phyloP scores from a whole-genome alignment of 2,113 vertebrate genomes.

The Campylorhamphus procurvoides region DNA sequence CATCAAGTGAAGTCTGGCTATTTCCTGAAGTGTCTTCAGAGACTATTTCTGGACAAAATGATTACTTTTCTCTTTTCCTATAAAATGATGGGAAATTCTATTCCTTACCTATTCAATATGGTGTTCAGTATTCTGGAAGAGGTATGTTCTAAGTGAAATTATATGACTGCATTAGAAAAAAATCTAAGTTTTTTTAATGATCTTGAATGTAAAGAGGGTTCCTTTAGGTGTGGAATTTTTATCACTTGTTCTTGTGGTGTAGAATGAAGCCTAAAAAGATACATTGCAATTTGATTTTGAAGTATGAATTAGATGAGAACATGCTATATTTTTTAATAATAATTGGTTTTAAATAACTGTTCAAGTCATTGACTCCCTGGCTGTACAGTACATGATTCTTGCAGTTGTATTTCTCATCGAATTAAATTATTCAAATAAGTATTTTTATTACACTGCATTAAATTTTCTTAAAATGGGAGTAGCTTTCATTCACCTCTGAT shows the following conservation, averaged over 20 bases:
- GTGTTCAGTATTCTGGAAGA: neutral
- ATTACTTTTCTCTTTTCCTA: neutral
- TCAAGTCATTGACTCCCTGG: neutral
- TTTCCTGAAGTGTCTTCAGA: conserved; percentile 19
- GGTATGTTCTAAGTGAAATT: neutral
- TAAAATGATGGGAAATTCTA: neutral
- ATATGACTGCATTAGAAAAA: neutral
- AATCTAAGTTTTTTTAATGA: neutral
- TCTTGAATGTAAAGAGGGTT: neutral
- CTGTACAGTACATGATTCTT: accelerated
- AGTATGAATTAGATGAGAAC: neutral
- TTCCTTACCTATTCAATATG: neutral
- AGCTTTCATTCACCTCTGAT: neutral
- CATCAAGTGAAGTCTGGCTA: conserved; percentile 2
- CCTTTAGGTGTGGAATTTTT: neutral
- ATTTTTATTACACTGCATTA: neutral
- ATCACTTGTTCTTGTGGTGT: neutral
- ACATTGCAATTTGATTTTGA: neutral
- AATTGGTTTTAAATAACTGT: neutral
- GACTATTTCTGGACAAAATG: conserved; percentile 11
- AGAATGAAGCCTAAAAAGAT: neutral
- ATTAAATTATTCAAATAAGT: neutral
- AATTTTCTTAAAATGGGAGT: neutral
- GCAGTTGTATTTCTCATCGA: neutral
- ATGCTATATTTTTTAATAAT: neutral